Conservation (phyloP, 2,113 vertebrate genomes). For the Channa argus region DNA sequence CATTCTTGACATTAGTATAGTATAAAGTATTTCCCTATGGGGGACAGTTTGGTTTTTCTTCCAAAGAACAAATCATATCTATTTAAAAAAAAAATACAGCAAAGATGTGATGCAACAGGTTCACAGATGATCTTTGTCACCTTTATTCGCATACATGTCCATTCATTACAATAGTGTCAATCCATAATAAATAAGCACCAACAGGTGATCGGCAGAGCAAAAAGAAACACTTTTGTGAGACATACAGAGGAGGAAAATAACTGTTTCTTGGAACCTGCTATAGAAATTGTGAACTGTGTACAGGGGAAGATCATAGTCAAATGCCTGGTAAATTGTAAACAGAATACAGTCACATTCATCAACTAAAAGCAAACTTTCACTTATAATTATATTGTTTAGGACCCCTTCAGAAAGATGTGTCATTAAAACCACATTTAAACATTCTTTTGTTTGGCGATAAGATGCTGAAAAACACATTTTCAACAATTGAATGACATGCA, state of each 20-base stretch:
- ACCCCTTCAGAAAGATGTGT: slow-evolving; percentile 6
- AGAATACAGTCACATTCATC: slow-evolving; percentile 46
- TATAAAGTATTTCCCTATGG: too few relatives aligned
- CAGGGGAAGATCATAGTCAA: too few relatives aligned
- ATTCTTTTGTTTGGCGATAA: slow-evolving; percentile 18
- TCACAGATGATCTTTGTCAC: slow-evolving; percentile 31
- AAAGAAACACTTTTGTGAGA: slow-evolving; percentile 46
- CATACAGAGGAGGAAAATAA: slow-evolving; percentile 26
- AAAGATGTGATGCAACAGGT: neutral
- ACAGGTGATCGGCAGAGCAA: slow-evolving; percentile 57
- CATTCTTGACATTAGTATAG: too few relatives aligned
- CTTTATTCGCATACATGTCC: slow-evolving; percentile 70
- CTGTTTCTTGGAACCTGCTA: slow-evolving; percentile 17
- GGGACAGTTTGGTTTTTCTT: too few relatives aligned
- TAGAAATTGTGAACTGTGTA: slow-evolving; percentile 4
- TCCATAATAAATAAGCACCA: slow-evolving; percentile 78
- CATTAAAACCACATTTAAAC: neutral
- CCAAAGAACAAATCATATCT: too few relatives aligned
- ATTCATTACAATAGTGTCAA: slow-evolving; percentile 70
- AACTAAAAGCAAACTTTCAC: slow-evolving; percentile 47
- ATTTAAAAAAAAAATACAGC: neutral
- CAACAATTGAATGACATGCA: slow-evolving; percentile 53
- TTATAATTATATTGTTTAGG: slow-evolving; percentile 18
- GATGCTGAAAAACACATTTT: slow-evolving; percentile 16
- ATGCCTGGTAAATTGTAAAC: neutral